A percentile compares a stretch with the other conserved stretches of the same genome.
Evolutionary conservation across 2,888 invertebrate genomes (phyloP).

Genomic region (Apotomis betuletana): DNA sequence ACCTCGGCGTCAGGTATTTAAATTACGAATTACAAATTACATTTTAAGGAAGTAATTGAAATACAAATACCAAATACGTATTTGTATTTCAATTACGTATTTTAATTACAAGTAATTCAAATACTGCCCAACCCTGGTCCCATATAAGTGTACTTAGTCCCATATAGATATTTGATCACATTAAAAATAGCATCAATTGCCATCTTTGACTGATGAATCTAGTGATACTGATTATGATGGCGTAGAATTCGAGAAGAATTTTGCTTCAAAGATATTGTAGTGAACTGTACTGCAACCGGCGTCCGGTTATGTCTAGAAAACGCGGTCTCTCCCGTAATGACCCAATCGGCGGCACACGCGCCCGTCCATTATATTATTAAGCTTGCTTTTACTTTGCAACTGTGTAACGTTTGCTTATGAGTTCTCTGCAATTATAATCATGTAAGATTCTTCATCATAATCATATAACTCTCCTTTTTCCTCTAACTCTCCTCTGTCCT

Average conservation of each 20-base stretch:
- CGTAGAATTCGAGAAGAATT: too few relatives aligned
- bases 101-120: slow-evolving; percentile 25
- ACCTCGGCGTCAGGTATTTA: too few relatives aligned
- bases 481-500: too few relatives aligned
- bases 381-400: slow-evolving; percentile 34
- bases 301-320: slow-evolving; percentile 42
- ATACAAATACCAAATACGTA: slow-evolving; percentile 23
- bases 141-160: too few relatives aligned
- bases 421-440: too few relatives aligned
- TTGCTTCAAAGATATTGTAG: neutral
- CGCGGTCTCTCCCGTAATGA: slow-evolving; percentile 36
- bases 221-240: too few relatives aligned
- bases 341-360: slow-evolving; percentile 30
- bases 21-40: neutral
- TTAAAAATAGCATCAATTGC: too few relatives aligned
- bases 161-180: too few relatives aligned
- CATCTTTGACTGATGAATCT: too few relatives aligned
- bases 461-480: too few relatives aligned
- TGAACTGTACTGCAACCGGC: slow-evolving; percentile 16
- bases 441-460: too few relatives aligned
- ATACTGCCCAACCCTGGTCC: too few relatives aligned
- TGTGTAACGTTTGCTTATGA: slow-evolving; percentile 1
- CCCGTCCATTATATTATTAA: slow-evolving; percentile 32
- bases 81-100: slow-evolving; percentile 34
- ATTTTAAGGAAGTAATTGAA: neutral